phyloP scores from a whole-genome alignment of 2,797 vertebrate genomes.

The Phrynocephalus forsythii region DNA sequence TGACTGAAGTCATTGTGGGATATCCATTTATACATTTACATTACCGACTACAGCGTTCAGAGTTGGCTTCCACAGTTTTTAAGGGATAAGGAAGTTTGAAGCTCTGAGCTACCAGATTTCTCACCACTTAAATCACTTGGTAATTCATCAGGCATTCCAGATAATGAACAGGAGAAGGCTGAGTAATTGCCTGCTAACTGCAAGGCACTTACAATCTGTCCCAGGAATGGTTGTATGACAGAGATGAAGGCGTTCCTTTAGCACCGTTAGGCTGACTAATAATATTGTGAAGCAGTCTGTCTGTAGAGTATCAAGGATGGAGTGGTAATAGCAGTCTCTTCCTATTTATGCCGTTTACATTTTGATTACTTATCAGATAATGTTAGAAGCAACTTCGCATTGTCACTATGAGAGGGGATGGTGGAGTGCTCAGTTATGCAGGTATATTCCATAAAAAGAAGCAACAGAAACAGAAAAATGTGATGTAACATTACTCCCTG shows the following conservation, averaged over 20 bases:
- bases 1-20: neutral
- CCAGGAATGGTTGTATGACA: constrained; percentile 41
- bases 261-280: constrained; percentile 40
- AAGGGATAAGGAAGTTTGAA: constrained; percentile 39
- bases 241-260: constrained; percentile 57
- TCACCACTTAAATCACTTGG: constrained; percentile 64
- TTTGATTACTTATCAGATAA: constrained; percentile 36
- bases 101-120: constrained; percentile 52
- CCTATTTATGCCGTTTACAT: constrained; percentile 44
- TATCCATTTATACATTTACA: constrained; percentile 35
- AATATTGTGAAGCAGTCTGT: constrained; percentile 30
- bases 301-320: constrained; percentile 32
- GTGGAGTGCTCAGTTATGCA: neutral
- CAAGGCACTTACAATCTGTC: constrained; percentile 56
- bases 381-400: constrained; percentile 10
- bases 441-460: too few species aligned
- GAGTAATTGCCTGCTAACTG: constrained; percentile 60
- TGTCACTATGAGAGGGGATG: neutral
- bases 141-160: constrained; percentile 66
- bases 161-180: constrained; percentile 59
- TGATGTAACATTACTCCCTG: neutral
- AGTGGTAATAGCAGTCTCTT: constrained; percentile 29
- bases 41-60: constrained; percentile 38
- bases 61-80: constrained; percentile 34
- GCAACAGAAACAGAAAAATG: neutral